Percentiles rank a stretch among this genome's conserved stretches.
Evolutionary conservation across 1,140 invertebrate genomes (phyloP).

Genomic region (Drosophila dunni): DNA sequence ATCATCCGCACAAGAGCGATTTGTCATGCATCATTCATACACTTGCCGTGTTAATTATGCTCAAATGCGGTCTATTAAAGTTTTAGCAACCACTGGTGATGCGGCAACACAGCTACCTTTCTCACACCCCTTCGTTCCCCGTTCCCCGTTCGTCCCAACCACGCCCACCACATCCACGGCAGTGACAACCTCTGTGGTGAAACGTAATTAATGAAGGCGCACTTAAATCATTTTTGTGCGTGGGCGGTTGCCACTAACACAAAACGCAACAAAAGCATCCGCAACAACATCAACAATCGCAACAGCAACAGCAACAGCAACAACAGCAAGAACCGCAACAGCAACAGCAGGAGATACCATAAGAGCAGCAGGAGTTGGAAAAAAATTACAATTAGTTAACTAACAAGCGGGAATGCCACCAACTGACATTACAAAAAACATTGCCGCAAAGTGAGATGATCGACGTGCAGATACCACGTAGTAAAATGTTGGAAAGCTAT

Average conservation of each 20-base stretch:
- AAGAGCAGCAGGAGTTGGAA: slow-evolving; percentile 2
- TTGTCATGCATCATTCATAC: slow-evolving; percentile 76
- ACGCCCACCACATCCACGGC: not conserved
- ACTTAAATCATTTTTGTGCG: slow-evolving; percentile 82
- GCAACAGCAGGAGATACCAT: slow-evolving; percentile 5
- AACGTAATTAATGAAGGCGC: slow-evolving; percentile 80
- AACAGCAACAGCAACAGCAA: slow-evolving; percentile 12
- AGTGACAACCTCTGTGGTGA: slow-evolving; percentile 37
- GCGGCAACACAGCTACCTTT: not conserved
- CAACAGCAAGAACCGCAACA: slow-evolving; percentile 21
- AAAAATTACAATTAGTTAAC: slow-evolving; percentile 80
- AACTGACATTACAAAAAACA: slow-evolving; percentile 34
- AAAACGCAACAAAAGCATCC: slow-evolving; percentile 48
- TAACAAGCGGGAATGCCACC: slow-evolving; percentile 66
- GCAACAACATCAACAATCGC: slow-evolving; percentile 30
- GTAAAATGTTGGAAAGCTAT: too few species aligned
- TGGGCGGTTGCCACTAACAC: slow-evolving; percentile 52
- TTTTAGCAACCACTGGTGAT: slow-evolving; percentile 57
- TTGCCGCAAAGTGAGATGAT: not conserved
- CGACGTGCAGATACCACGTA: slow-evolving; percentile 7
- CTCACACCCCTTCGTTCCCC: not conserved
- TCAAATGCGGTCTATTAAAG: slow-evolving; percentile 81
- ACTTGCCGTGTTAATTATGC: slow-evolving; percentile 79
- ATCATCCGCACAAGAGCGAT: slow-evolving; percentile 31
- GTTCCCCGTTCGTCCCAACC: not conserved